Base-by-base conservation (phyloP, 2,888 invertebrate genomes). In the Smittia sp. region DNA sequence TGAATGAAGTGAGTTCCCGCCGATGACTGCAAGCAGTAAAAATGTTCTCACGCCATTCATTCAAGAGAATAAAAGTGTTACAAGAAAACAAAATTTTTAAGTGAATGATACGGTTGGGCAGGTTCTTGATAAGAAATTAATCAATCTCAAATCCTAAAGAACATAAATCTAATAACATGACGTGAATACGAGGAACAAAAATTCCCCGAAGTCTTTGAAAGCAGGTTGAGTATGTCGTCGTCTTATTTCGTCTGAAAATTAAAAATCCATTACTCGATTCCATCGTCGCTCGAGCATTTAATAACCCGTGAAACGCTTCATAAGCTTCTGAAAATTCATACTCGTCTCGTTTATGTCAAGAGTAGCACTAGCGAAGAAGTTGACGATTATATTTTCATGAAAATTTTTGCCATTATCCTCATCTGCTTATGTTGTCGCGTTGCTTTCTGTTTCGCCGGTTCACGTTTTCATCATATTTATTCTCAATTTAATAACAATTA, bases 91-190 rank as follows among this genome's bases (percentile, higher is more conserved):
- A 46, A 46, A 11, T 46, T 2, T n/a, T 46, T n/a, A 15, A 39
- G 41, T 13, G n/a, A 15, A 41, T 67, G 67, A 41, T 22, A 39
- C 39, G 46, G 41, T 24, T 67, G 22, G 41, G 22, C 67, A 67
- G 67, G n/a, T 24, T 22, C 46, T 67, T 24, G 67, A 67, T 67
- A 67, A 67, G 67, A 24, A 67, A 67, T 67, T 41, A 67, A 67
- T 67, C 67, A 67, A 67, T 67, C 67, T 41, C 24, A 22, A 22
- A 39, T 24, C 46, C 32, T 20, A 39, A 25, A 41, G 6, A 67
- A 67, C 39, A 67, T 67, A 67, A 67, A 66, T 66, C 67, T 13
- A 32, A 32, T 18, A 66, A 39, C 67, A 22, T 22, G 22, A 58
- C 58, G 41, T 67, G 46, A 67, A 67, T 41, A 24, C 39, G 22